Evolutionary conservation across 2,113 vertebrate genomes (phyloP), one percentile per base, ranked within the genome.

Genomic region (Donacobius atricapilla): DNA sequence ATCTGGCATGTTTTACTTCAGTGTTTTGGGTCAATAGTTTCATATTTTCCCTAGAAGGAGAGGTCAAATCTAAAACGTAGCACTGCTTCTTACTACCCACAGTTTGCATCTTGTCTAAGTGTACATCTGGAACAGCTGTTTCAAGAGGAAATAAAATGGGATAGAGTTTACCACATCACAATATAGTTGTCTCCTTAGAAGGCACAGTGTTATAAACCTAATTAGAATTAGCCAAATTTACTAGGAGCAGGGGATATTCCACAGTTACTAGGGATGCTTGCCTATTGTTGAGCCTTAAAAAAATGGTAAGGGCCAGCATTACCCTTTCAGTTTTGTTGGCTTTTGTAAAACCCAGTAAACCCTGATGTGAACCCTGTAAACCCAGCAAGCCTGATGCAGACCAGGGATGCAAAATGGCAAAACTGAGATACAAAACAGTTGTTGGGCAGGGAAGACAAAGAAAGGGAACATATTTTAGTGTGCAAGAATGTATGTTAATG

Each of bases 271-370:
- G 65, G 13, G 21, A 44, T 80, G 53, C 20, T 70, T 73, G 54
- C 19, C n/a, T 57, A 1, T 45, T 66, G 24, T 28, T 81, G 65
- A 82, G 24, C 40, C 37, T 58, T 78, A 73, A 48, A 50, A 50
- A 93, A 72, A 63, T n/a, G 10, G 11, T 42, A n/a, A 39, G 23
- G 39, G 33, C 30, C 2, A 16, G 25, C 19, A 40, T 75, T 89
- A 61, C n/a, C 30, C 20, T 83, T 87, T 48, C 23, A 24, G 17
- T 68, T 75, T 31, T 0, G 0, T 51, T 77, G 5, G 23, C 21
- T 77, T 94, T 82, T 54, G 18, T 65, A 70, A 73, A 90, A 81
- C 15, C 16, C 30, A 27, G 9, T 31, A 72, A 47, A 51, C 13
- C 9, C 15, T 73, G n/a, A n/a, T n/a, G n/a, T n/a, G n/a, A n/a